Conservation (phyloP, 2,888 invertebrate genomes). For the Trichopoda pennipes region DNA sequence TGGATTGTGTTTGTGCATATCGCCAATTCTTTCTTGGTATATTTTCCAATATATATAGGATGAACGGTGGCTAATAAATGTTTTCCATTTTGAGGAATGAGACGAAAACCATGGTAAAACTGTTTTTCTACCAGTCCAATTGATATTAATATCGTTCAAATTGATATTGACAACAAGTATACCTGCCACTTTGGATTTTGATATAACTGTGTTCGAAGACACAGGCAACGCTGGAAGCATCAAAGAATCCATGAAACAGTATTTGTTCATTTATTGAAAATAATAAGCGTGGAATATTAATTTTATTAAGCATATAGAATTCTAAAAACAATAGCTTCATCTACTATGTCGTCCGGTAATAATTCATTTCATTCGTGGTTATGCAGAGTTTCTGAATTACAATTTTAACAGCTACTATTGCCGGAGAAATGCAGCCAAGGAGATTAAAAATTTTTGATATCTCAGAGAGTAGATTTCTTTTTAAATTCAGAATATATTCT, state of each 20-base stretch:
- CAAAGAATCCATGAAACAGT: conserved; percentile 29
- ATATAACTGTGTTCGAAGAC: conserved; percentile 14
- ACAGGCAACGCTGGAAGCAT: conserved; percentile 21
- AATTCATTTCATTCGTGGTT: conserved; percentile 9
- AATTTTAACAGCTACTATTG: conserved; percentile 32
- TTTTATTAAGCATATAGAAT: conserved; percentile 39
- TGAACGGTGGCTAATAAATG: conserved; percentile 24
- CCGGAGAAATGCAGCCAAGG: conserved; percentile 40
- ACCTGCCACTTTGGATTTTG: conserved; percentile 36
- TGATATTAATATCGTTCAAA: not conserved
- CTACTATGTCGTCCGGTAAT: conserved; percentile 1
- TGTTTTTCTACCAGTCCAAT: conserved; percentile 44
- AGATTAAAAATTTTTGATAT: conserved; percentile 48
- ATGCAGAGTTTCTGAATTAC: conserved; percentile 24
- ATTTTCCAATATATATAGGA: too few species aligned
- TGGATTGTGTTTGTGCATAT: too few species aligned
- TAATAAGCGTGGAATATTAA: conserved; percentile 39
- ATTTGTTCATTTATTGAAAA: conserved; percentile 17
- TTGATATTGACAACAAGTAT: conserved; percentile 6
- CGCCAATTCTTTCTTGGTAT: too few species aligned
- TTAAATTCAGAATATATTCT: conserved; percentile 6
- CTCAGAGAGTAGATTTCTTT: conserved; percentile 29
- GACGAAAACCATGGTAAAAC: conserved; percentile 15
- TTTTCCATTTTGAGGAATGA: conserved; percentile 40
- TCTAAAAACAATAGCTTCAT: conserved; percentile 29